Base-by-base conservation (phyloP, 1,140 invertebrate genomes). In the Brachionus rubens region DNA sequence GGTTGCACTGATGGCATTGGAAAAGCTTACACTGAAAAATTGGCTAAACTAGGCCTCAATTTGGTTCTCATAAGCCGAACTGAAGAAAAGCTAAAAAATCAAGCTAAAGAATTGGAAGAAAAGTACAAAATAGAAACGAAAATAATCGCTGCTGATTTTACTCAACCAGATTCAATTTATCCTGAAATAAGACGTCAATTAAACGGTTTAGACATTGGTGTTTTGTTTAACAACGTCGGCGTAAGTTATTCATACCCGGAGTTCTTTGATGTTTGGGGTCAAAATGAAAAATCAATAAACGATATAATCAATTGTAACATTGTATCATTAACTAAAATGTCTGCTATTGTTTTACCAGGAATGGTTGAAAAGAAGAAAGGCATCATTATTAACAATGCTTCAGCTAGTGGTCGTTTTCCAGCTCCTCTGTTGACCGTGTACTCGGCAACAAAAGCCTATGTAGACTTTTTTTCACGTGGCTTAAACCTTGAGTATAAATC, bases 201-300 rank as follows among this genome's bases (percentile, higher is more conserved):
- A 14, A 75, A 82, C 26, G 90, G 89, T 1, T 85, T 98, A 1
- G 92, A 97, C 81, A 90, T 97, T 77, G 94, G 92, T 0, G 90
- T 94, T 16, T 86, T 98, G 9, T 89, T 98, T 4, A 99, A 99
- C 83, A 98, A 98, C 86, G 94, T 96, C 0, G 96, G 95, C 3
- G 89, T 93, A 77, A 92, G 91, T 67, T 96, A 96, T 83, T 86
- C 89, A 0, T 89, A 92, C 83, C 94, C 95, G n/a, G 85, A 85
- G 77, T 90, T 91, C 79, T 82, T 86, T 52, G 78, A 78, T 16
- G 40, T 43, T 80, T 47, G 84, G 26, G 78, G 80, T n/a, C 78
- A 82, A 28, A 80, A 80, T 41, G 50, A 75, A 56, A 80, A 79
- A 54, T 75, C 43, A 28, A 81, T 83, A 30, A 78, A 81, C 19